These are phyloP conservation scores for Pomacea maculata DNA, from an alignment of 1,140 invertebrate species.

Conservation along the genomic window DNA sequence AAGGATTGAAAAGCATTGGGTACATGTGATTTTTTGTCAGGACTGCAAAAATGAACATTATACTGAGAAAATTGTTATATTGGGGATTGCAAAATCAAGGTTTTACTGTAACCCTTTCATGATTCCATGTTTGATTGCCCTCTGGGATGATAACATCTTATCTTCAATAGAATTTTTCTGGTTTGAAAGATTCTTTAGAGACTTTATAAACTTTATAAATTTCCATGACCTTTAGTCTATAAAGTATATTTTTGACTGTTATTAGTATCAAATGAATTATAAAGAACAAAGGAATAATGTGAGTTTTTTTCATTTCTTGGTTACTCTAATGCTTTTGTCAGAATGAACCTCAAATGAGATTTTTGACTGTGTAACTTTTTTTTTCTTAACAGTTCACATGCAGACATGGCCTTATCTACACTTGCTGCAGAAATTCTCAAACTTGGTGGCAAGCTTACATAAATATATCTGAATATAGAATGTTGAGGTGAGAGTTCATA, in stretches of 20 bases:
- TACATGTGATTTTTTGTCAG: no score
- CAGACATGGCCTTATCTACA: constrained; percentile 60
- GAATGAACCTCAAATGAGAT: not conserved
- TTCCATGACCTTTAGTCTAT: not conserved
- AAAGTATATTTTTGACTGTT: constrained; percentile 9
- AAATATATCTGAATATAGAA: not conserved
- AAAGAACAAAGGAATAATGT: not conserved
- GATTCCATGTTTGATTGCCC: not conserved
- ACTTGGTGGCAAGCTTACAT: constrained; percentile 49
- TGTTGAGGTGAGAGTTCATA: no score
- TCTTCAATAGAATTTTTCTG: not conserved
- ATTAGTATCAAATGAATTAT: not conserved
- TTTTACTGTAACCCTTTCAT: constrained; percentile 2
- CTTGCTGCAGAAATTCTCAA: constrained; percentile 62
- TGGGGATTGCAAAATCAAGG: not conserved
- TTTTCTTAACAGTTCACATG: constrained; percentile 59
- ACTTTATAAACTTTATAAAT: not conserved
- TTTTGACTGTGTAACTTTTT: constrained; percentile 3
- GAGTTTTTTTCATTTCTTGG: not conserved
- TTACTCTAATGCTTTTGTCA: not conserved
- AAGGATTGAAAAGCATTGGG: no score
- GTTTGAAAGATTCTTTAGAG: not conserved
- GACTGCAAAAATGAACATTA: no score
- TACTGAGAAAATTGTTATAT: no score
- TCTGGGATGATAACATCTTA: not conserved